Evolutionary conservation across 2,888 invertebrate genomes (phyloP).

Genomic region (Cerastis leucographa): DNA sequence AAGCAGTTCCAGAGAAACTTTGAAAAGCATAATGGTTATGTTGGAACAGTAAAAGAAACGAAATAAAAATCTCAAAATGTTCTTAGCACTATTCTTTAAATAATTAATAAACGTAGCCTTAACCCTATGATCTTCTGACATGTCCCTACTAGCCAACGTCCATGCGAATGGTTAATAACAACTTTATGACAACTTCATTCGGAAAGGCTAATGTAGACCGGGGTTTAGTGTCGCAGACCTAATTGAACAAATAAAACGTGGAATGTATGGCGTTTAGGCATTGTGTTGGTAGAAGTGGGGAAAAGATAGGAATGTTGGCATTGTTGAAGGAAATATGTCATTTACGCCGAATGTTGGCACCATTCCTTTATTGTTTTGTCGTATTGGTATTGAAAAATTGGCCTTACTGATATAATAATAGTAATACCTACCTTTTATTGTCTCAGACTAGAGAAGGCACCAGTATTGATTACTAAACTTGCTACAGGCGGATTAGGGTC

Average conservation of each 20-base stretch:
- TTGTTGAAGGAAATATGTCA: conserved; percentile 34
- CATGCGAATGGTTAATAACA: conserved; percentile 62
- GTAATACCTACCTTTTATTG: not conserved
- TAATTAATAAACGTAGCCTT: conserved; percentile 2
- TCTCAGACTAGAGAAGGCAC: not conserved
- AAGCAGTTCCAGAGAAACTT: not conserved
- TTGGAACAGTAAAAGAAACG: not conserved
- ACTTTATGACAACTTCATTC: conserved; percentile 61
- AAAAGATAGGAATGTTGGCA: conserved; percentile 17
- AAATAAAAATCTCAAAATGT: not conserved
- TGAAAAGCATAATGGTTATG: not conserved
- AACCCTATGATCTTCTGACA: conserved; percentile 19
- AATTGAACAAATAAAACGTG: conserved; percentile 65
- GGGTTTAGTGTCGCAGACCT: conserved; percentile 57
- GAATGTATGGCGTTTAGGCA: conserved; percentile 40
- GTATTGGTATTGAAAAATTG: not conserved
- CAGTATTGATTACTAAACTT: not conserved
- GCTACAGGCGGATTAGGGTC: too few relatives aligned
- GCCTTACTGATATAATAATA: not conserved
- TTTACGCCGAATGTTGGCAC: conserved; percentile 15
- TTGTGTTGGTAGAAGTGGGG: conserved; percentile 28
- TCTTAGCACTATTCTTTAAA: not conserved
- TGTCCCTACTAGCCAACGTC: conserved; percentile 21
- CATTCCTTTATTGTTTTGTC: not conserved
- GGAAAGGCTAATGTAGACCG: conserved; percentile 60